Base-by-base conservation (phyloP, 2,888 invertebrate genomes). In the Tiliacea aurago region DNA sequence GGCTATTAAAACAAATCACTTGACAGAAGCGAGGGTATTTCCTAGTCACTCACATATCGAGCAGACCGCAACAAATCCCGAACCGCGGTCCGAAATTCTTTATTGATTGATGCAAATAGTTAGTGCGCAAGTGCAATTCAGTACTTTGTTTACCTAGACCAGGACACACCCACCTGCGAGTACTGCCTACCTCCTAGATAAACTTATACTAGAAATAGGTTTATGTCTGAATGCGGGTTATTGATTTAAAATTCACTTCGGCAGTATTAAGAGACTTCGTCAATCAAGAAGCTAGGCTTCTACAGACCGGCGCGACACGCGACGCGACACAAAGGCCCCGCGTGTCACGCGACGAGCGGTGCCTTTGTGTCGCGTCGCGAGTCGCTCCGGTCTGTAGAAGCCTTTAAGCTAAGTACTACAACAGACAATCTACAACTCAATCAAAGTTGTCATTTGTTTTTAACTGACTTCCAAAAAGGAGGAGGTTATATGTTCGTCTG, bases 61-160 rank as follows among this genome's bases (percentile, higher is more conserved):
- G 11, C 23, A n/a, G 10, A 23, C 23, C 11, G 9, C 23, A 28
- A 37, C 56, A 33, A n/a, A 15, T 23, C 59, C n/a, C 43, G 2
- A 56, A 55, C 28, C 53, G 63, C 59, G 47, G 43, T 45, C 63
- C 43, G 10, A 63, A 71, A 56, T 55, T 59, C 33, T 51, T 63
- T 79, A 81, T 83, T 80, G 81, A 81, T 81, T 83, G 62, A 56
- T 65, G 68, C 65, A 62, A 23, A 45, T 43, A 41, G 20, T 71
- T 80, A 56, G 75, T 81, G 81, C 81, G 84, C 81, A 81, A 75
- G 81, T 81, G 81, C 81, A 83, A 61, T 72, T 64, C 62, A 63
- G 49, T 47, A 28, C 53, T 61, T 33, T 68, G 61, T 53, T 78
- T 56, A 56, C 4, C 18, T 20, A 53, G 55, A 47, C 49, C 13